Conservation (phyloP, 2,797 vertebrate species). For the Anguilla megastoma region DNA sequence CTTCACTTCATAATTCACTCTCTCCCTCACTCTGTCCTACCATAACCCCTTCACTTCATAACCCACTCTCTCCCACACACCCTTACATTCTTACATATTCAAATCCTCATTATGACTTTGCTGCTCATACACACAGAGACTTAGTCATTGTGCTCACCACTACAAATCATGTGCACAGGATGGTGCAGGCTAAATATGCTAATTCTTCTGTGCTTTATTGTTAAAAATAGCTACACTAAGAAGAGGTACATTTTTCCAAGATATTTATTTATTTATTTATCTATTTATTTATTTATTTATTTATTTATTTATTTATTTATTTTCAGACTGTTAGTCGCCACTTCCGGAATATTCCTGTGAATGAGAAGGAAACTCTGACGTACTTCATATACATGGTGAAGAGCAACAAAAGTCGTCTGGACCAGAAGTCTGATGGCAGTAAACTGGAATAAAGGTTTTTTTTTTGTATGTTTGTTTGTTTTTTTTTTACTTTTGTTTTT, state of each 20-base stretch:
- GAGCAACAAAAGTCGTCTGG: conserved; percentile 94
- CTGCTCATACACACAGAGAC: neutral
- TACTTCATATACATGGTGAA: conserved; percentile 99
- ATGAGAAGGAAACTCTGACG: conserved; percentile 96
- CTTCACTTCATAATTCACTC: neutral
- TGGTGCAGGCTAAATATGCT: too few relatives aligned
- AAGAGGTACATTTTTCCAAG: neutral
- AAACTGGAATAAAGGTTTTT: conserved; percentile 81
- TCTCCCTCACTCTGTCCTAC: neutral
- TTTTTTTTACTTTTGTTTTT: neutral
- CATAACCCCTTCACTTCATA: neutral
- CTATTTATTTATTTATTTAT: conserved; percentile 29
- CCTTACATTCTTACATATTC: too few relatives aligned
- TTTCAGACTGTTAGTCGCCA: conserved; percentile 94
- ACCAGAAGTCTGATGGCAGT: conserved; percentile 89
- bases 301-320: conserved; percentile 20
- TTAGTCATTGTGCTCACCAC: neutral
- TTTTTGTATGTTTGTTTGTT: neutral
- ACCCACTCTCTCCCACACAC: neutral
- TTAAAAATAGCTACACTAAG: too few relatives aligned
- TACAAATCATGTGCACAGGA: too few relatives aligned
- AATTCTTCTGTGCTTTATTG: too few relatives aligned
- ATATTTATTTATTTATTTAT: conserved; percentile 17
- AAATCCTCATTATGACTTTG: neutral
- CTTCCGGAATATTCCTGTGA: conserved; percentile 97